Conservation (phyloP, 2,797 vertebrate genomes). For the Coranthus polyacanthus region DNA sequence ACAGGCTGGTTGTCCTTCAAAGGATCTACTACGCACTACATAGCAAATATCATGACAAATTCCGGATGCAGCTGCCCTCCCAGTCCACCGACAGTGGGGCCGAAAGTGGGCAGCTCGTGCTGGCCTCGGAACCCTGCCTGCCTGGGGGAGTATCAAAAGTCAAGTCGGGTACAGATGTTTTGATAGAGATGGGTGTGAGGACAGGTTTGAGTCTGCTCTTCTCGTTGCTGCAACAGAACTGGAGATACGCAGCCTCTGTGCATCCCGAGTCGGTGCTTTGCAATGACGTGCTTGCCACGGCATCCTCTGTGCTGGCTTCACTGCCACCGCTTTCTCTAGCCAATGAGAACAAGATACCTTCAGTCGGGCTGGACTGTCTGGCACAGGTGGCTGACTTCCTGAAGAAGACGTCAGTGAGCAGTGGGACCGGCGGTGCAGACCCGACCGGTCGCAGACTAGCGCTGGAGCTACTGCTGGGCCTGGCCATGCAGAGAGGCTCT, state of each 20-base stretch:
- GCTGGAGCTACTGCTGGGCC: slow-evolving; percentile 85
- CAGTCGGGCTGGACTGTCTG: slow-evolving; percentile 87
- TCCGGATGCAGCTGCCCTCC: slow-evolving; percentile 75
- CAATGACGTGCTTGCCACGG: slow-evolving; percentile 87
- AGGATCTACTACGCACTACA: slow-evolving; percentile 88
- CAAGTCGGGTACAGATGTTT: slow-evolving; percentile 86
- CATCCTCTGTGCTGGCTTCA: slow-evolving; percentile 84
- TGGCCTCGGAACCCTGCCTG: slow-evolving; percentile 76
- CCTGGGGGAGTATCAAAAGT: slow-evolving; percentile 68
- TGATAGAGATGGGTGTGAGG: slow-evolving; percentile 89
- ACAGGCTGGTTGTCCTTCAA: slow-evolving; percentile 85
- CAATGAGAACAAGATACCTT: slow-evolving; percentile 88
- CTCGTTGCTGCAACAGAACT: slow-evolving; percentile 88
- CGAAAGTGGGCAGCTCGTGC: slow-evolving; percentile 80
- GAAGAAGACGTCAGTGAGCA: slow-evolving; percentile 86
- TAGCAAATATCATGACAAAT: slow-evolving; percentile 88
- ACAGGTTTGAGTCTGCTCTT: slow-evolving; percentile 89
- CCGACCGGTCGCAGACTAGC: slow-evolving; percentile 83
- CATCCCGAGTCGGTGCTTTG: slow-evolving; percentile 84
- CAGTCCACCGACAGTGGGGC: slow-evolving; percentile 73
- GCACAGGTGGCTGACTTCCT: slow-evolving; percentile 86
- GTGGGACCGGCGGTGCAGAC: slow-evolving; percentile 82
- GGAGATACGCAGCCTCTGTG: slow-evolving; percentile 79
- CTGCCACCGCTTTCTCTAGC: slow-evolving; percentile 87
- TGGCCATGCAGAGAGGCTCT: slow-evolving; percentile 87